Conservation (phyloP, 2,113 vertebrate species). For the Ornithorhynchus anatinus region DNA sequence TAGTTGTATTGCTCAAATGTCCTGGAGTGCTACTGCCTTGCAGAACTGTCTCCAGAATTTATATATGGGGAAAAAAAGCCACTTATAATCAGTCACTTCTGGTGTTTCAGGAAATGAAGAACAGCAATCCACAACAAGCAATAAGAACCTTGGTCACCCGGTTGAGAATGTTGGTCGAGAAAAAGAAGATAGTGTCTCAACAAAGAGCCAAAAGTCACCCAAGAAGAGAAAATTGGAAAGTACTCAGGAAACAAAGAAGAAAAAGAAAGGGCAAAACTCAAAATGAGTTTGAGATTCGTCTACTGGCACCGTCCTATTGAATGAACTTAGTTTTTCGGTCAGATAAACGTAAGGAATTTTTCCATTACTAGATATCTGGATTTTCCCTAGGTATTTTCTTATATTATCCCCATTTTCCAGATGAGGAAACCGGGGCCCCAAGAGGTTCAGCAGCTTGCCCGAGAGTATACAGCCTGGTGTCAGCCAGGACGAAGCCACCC, state of each 20-base stretch:
- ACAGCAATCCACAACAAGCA: background rate
- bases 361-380: no score
- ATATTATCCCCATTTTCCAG: no score
- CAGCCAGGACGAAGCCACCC: no score
- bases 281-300: conserved; percentile 15
- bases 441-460: no score
- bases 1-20: background rate
- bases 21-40: background rate
- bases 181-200: background rate
- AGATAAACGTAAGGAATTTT: background rate
- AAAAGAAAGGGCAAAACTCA: conserved; percentile 37
- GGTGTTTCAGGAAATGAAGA: conserved; percentile 58
- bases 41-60: background rate
- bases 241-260: conserved; percentile 50
- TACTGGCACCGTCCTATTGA: no score
- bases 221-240: conserved; percentile 43
- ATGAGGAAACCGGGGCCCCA: no score
- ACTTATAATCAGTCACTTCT: background rate
- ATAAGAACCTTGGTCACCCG: background rate
- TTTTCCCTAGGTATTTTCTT: no score
- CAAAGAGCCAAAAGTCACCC: background rate
- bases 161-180: background rate
- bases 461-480: no score
- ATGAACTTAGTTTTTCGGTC: background rate
- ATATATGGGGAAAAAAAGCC: background rate